phyloP scores from a whole-genome alignment of 2,797 vertebrate genomes.

The Catamblyrhynchus diadema region DNA sequence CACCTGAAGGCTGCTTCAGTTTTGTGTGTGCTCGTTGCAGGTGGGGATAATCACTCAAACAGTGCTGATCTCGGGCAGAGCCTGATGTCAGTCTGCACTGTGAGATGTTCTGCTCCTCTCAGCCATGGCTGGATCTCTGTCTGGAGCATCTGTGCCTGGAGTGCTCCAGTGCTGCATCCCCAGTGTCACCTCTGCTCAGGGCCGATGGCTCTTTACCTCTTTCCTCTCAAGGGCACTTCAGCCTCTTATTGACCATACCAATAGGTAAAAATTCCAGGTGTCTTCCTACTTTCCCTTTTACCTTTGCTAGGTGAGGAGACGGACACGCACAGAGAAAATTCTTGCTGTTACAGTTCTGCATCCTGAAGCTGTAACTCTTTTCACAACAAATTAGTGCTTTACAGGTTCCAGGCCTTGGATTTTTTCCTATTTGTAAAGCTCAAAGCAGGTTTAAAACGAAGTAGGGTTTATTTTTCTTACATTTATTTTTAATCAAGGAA shows the following conservation, averaged over 20 bases:
- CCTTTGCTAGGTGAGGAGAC: not conserved
- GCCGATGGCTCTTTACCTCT: fast-evolving
- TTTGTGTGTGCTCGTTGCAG: not conserved
- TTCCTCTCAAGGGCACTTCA: not conserved
- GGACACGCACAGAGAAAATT: not conserved
- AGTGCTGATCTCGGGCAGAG: fast-evolving
- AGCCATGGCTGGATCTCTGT: fast-evolving
- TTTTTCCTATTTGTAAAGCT: not conserved
- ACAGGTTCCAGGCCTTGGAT: not conserved
- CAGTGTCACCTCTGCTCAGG: not conserved
- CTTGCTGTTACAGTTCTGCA: not conserved
- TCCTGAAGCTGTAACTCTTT: not conserved
- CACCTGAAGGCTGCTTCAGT: fast-evolving
- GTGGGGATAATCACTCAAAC: not conserved
- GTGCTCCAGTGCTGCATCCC: not conserved
- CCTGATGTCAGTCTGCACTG: fast-evolving
- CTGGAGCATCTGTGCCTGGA: fast-evolving
- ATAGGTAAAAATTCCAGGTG: not conserved
- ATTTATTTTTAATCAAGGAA: not conserved
- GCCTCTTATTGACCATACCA: fast-evolving
- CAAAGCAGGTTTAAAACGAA: not conserved
- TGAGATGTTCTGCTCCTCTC: fast-evolving
- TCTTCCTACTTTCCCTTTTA: not conserved
- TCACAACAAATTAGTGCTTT: not conserved
- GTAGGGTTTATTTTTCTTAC: not conserved